Evolutionary conservation across 1,140 invertebrate species (phyloP), one percentile per base, ranked within the genome.

Genomic region (Trichoplusia ni): DNA sequence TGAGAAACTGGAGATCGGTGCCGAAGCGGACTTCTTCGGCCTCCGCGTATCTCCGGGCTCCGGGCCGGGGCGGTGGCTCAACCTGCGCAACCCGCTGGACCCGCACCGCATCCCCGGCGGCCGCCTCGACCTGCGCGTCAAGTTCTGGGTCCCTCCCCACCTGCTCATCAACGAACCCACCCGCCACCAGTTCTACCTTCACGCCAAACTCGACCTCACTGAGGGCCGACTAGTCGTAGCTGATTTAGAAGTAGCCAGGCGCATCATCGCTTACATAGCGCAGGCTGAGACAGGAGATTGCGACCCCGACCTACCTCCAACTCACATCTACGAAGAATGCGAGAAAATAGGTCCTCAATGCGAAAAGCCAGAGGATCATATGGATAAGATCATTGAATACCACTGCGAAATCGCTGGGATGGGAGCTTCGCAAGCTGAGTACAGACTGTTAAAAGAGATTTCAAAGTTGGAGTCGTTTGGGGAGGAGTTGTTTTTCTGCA

Each of bases 71-170:
- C 89, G 96, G 14, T 98, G 96, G 97, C 86, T 97, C 35, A 97
- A 97, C 84, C 89, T 97, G 69, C 91, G 96, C 56, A 97, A 98
- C 89, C 94, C 95, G 11, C 93, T 98, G 31, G 93, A 95, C 70
- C 92, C 94, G 54, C 95, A 96, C 75, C 84, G 86, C 64, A 87
- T 88, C 91, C 96, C 82, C 82, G 91, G 91, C 47, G 87, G 91
- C 9, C 91, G 91, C 47, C 86, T 94, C 84, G 95, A 91, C 78
- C 91, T 91, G 70, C 94, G 86, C 77, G 95, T 91, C 93, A 97
- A 98, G 83, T 97, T 97, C 91, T 97, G 96, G 95, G 96, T 98
- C 31, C 95, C 96, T 1, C 96, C 96, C 7, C 96, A 97, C 91
- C 92, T 94, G 59, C 92, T 98, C 46, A 92, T 96, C 35, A 96